Evolutionary conservation across 2,113 vertebrate genomes (phyloP).

Genomic region (Galeopterus variegatus): DNA sequence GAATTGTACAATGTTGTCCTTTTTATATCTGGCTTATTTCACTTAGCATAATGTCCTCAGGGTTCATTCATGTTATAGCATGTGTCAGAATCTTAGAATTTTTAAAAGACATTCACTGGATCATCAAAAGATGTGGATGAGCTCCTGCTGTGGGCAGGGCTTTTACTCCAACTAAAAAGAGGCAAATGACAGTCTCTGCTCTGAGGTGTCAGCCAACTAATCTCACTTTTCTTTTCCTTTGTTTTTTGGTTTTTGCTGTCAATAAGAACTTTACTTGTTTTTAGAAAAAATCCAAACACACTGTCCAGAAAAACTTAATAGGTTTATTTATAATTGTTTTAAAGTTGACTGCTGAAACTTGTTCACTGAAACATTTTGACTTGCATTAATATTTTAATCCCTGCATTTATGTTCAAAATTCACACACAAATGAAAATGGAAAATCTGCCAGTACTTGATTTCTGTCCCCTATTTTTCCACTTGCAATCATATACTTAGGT

Average conservation of each 20-base stretch:
- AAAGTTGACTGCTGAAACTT: too few relatives aligned
- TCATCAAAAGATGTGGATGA: slow-evolving; percentile 4
- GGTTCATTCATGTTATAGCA: background rate
- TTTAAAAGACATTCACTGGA: slow-evolving; percentile 8
- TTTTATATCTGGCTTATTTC: background rate
- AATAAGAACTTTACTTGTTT: background rate
- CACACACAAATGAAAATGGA: too few relatives aligned
- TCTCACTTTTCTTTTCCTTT: background rate
- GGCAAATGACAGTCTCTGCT: background rate
- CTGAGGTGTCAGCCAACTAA: background rate
- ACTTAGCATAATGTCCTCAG: background rate
- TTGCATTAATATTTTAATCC: too few relatives aligned
- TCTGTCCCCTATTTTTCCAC: too few relatives aligned
- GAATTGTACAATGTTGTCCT: background rate
- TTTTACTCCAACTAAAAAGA: background rate
- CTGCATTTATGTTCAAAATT: too few relatives aligned
- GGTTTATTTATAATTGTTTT: too few relatives aligned
- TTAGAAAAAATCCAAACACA: too few relatives aligned
- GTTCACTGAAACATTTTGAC: too few relatives aligned
- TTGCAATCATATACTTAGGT: too few relatives aligned
- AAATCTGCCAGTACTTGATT: too few relatives aligned
- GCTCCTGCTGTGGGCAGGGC: background rate
- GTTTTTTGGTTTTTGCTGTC: background rate
- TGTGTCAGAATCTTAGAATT: background rate
- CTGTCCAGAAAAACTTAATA: too few relatives aligned